A percentile compares a stretch with the other conserved stretches of the same genome.
Evolutionary conservation across 2,113 vertebrate genomes (phyloP).

Genomic region (Zosterops lateralis): DNA sequence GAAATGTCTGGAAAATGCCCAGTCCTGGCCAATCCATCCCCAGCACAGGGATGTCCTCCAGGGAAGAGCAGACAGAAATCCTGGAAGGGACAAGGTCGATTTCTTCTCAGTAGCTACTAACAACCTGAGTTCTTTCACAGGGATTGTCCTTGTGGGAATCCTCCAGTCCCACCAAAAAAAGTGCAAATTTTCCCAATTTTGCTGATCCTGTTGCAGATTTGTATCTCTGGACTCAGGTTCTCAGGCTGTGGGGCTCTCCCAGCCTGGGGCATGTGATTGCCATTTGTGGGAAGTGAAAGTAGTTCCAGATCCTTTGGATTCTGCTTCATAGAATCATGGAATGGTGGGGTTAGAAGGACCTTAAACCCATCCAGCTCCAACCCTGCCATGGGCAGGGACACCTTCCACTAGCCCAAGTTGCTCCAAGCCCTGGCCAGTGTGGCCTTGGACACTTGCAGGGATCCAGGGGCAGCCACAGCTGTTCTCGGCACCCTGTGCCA

Average conservation of each 20-base stretch:
- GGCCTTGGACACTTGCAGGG: not conserved
- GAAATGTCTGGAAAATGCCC: not conserved
- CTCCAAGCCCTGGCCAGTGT: not conserved
- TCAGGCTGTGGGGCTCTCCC: not conserved
- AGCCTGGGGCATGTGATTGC: not conserved
- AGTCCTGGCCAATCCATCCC: not conserved
- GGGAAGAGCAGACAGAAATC: not conserved
- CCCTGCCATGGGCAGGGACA: not conserved
- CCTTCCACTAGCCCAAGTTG: not conserved
- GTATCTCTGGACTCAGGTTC: not conserved
- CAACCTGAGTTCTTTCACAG: not conserved
- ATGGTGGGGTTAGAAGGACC: not conserved
- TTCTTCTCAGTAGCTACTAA: not conserved
- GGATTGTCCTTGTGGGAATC: not conserved
- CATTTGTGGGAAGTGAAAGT: not conserved
- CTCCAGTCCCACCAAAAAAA: not conserved
- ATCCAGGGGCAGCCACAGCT: not conserved
- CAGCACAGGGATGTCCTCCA: not conserved
- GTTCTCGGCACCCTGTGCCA: not conserved
- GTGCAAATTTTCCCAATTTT: not conserved
- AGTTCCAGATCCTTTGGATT: not conserved
- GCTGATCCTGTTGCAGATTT: not conserved
- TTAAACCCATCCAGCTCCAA: rapidly evolving
- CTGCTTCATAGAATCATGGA: not conserved
- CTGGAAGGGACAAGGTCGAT: not conserved